phyloP scores from a whole-genome alignment of 2,113 vertebrate genomes.

The Podocnemis expansa region DNA sequence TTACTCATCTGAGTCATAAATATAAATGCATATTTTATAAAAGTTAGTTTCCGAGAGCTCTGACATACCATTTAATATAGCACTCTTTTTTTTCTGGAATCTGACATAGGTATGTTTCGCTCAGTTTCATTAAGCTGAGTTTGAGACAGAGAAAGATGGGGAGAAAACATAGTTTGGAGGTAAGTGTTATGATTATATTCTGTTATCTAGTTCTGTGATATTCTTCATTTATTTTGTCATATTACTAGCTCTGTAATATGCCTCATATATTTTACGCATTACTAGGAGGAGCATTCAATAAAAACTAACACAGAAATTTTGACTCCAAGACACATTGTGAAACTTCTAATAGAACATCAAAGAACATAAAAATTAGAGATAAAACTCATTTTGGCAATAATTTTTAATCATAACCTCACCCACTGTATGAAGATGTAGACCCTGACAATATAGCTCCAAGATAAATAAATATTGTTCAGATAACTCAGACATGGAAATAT shows the following conservation, averaged over 20 bases:
- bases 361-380: background rate
- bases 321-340: background rate
- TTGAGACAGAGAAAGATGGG: background rate
- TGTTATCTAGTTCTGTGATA: background rate
- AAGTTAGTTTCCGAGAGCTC: background rate
- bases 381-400: background rate
- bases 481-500: background rate
- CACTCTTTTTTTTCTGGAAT: background rate
- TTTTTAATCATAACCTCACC: background rate
- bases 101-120: background rate
- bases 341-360: constrained; percentile 14
- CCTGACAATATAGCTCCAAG: background rate
- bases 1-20: background rate
- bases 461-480: background rate
- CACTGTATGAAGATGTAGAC: background rate
- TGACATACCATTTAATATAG: background rate
- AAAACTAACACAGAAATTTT: background rate
- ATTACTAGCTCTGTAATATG: background rate
- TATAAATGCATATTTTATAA: background rate
- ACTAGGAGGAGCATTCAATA: background rate
- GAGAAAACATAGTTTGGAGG: background rate
- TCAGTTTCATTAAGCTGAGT: background rate
- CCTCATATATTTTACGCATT: constrained; percentile 20
- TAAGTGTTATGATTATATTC: background rate
- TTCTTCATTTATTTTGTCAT: constrained; percentile 36